These are phyloP conservation scores for Rhincodon typus DNA, from an alignment of 2,797 vertebrate species.

Conservation along the genomic window DNA sequence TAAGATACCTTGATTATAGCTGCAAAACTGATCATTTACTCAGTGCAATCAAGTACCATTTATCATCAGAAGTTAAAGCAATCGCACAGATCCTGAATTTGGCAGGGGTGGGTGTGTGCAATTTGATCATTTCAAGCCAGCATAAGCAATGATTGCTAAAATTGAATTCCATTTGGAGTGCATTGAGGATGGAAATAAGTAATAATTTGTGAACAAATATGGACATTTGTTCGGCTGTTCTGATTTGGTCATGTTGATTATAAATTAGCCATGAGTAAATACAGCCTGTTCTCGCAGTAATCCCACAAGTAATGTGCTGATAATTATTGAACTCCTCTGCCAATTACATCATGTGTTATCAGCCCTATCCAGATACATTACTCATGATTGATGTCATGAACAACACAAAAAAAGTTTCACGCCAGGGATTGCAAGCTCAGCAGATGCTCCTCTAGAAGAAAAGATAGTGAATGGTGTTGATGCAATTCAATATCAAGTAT, in stretches of 20 bases:
- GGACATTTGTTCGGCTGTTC: neutral
- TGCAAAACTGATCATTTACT: neutral
- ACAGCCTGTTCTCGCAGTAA: conserved; percentile 50
- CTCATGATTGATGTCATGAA: conserved; percentile 67
- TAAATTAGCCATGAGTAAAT: conserved; percentile 52
- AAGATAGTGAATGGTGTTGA: conserved; percentile 66
- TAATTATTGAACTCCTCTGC: conserved; percentile 79
- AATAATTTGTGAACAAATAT: conserved; percentile 14
- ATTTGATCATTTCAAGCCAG: conserved; percentile 17
- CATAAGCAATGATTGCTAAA: neutral
- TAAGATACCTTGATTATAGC: neutral
- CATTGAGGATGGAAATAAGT: neutral
- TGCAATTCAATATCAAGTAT: conserved; percentile 59
- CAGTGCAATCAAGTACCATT: neutral
- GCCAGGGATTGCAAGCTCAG: conserved; percentile 54
- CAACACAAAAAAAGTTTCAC: conserved; percentile 57
- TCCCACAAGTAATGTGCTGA: conserved; percentile 65
- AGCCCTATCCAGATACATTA: conserved; percentile 74
- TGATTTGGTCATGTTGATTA: conserved; percentile 41
- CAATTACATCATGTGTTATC: conserved; percentile 84
- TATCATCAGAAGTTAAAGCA: conserved; percentile 11
- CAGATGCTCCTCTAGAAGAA: conserved; percentile 54
- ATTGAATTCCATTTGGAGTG: neutral
- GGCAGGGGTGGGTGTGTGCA: neutral
- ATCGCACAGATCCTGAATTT: neutral